A percentile compares a stretch with the other conserved stretches of the same genome.
These are phyloP conservation scores for Rhopalosiphum padi DNA, from an alignment of 1,140 invertebrate species.

Conservation along the genomic window DNA sequence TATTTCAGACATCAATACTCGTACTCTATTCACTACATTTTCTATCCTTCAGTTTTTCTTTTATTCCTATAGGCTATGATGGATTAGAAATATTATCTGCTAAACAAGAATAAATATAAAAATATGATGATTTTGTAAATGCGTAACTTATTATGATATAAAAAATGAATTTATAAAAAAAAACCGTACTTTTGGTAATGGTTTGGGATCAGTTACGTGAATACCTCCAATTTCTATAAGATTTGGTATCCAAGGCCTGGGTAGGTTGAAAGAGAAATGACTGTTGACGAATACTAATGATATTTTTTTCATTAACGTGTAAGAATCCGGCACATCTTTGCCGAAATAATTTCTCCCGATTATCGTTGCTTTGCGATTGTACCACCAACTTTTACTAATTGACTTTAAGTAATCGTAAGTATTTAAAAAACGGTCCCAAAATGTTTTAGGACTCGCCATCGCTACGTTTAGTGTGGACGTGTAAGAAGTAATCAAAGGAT, in stretches of 20 bases:
- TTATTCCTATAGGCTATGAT: neutral
- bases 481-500: neutral
- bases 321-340: constrained; percentile 68
- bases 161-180: neutral
- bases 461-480: neutral
- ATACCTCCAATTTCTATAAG: constrained; percentile 70
- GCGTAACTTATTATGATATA: neutral
- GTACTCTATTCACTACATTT: neutral
- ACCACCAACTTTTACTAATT: neutral
- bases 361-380: neutral
- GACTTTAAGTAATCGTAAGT: neutral
- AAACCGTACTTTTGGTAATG: constrained; percentile 58
- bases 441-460: constrained; percentile 56
- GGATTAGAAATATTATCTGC: neutral
- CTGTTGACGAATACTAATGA: constrained; percentile 68
- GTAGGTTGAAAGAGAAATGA: constrained; percentile 66
- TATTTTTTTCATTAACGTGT: constrained; percentile 63
- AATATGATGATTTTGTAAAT: neutral
- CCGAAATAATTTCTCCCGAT: constrained; percentile 66
- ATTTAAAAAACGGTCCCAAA: constrained; percentile 38
- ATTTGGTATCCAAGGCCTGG: constrained; percentile 65
- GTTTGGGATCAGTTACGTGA: constrained; percentile 63
- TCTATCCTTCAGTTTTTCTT: neutral
- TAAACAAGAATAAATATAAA: neutral
- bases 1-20: neutral